A percentile compares a stretch with the other conserved stretches of the same genome.
Conservation (phyloP, 2,888 invertebrate genomes). For the Leuctra nigra region DNA sequence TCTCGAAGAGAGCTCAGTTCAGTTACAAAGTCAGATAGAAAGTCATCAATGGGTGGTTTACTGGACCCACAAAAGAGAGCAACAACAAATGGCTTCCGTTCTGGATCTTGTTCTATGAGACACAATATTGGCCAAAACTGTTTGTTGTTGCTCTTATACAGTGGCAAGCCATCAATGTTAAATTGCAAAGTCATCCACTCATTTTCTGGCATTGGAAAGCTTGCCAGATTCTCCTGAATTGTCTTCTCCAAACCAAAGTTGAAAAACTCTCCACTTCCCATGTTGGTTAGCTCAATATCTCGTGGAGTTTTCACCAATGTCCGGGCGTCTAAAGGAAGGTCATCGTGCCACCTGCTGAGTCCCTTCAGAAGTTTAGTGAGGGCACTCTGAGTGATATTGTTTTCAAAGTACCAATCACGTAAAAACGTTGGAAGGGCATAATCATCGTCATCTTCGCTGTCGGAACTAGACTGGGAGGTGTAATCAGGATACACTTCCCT, state of each 20-base stretch:
- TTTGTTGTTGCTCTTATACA: conserved; percentile 23
- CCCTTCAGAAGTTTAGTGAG: background rate
- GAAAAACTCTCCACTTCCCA: conserved; percentile 24
- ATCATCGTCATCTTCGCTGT: background rate
- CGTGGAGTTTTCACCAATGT: conserved; percentile 14
- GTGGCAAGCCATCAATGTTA: conserved; percentile 26
- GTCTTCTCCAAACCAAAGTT: conserved; percentile 19
- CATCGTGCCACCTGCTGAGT: conserved; percentile 8
- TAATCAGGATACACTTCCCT: too few species aligned
- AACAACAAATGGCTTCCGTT: conserved; percentile 29
- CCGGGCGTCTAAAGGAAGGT: conserved; percentile 16
- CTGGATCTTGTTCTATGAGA: conserved; percentile 26
- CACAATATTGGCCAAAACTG: conserved; percentile 27
- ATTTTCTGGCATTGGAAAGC: background rate
- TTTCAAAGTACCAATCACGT: background rate
- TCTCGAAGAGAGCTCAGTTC: conserved; percentile 26
- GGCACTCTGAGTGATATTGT: background rate
- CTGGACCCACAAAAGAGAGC: conserved; percentile 29
- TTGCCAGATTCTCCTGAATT: background rate
- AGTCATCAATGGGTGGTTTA: conserved; percentile 28
- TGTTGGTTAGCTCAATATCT: conserved; percentile 4
- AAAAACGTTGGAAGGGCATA: background rate
- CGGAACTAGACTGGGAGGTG: too few species aligned
- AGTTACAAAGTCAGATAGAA: conserved; percentile 29
- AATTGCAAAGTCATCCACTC: conserved; percentile 15